Evolutionary conservation across 23 tunicate species (phyloP).

Genomic region (Trididemnum miniatum): DNA sequence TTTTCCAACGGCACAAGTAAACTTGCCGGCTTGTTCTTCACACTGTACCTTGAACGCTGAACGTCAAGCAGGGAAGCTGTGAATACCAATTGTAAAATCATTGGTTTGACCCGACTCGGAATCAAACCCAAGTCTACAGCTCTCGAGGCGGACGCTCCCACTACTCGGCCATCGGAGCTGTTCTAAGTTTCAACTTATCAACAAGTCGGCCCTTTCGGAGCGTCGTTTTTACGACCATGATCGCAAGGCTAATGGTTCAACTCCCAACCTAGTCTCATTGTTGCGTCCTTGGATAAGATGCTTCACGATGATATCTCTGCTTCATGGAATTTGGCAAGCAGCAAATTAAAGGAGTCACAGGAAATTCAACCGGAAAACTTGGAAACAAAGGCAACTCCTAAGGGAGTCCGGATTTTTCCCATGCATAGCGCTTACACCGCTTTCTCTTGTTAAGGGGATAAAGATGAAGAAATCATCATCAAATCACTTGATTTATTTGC

Average conservation of each 20-base stretch:
- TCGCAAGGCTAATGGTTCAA: neutral
- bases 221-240: neutral
- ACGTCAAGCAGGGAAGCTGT: neutral
- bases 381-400: neutral
- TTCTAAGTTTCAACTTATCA: too few relatives aligned
- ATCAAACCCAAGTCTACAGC: neutral
- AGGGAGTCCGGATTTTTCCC: neutral
- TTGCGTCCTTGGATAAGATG: neutral
- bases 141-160: neutral
- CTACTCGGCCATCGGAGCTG: neutral
- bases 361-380: neutral
- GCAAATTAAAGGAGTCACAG: neutral
- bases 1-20: too few relatives aligned
- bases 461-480: neutral
- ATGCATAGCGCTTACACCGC: neutral
- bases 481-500: too few relatives aligned
- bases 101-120: neutral
- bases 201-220: too few relatives aligned
- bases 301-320: neutral
- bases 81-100: neutral
- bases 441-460: neutral
- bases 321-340: neutral
- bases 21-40: too few relatives aligned
- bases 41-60: too few relatives aligned
- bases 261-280: neutral